Conservation (phyloP, 2,797 vertebrate genomes). For the Danionella dracula region DNA sequence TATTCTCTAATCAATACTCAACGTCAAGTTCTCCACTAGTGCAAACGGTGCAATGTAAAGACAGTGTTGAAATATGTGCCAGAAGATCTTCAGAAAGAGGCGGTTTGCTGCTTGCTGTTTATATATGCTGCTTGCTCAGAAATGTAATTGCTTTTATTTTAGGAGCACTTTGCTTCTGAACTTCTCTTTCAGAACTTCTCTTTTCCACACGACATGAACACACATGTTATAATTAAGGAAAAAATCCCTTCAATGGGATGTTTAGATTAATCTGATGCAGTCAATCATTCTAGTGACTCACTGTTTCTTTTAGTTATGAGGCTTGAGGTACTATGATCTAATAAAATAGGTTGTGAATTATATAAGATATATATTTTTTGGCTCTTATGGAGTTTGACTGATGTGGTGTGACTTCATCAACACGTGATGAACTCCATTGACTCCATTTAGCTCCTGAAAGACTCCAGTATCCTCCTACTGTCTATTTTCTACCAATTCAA, state of each 20-base stretch:
- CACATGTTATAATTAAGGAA: constrained; percentile 3
- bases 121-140: background rate
- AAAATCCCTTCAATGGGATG: background rate
- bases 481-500: background rate
- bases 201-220: background rate
- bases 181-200: background rate
- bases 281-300: constrained; percentile 29
- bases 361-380: constrained; percentile 32
- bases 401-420: constrained; percentile 29
- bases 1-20: background rate
- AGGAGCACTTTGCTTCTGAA: background rate
- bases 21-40: background rate
- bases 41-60: background rate
- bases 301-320: constrained; percentile 16
- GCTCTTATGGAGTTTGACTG: background rate
- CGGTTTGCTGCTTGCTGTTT: constrained; percentile 8
- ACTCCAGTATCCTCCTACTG: background rate
- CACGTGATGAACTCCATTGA: background rate
- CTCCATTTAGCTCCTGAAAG: background rate
- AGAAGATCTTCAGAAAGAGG: background rate
- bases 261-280: background rate
- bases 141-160: background rate
- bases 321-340: constrained; percentile 27
- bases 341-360: constrained; percentile 44
- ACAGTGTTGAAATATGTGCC: background rate